Conservation (phyloP, 1,140 invertebrate species). For the Popillia japonica region DNA sequence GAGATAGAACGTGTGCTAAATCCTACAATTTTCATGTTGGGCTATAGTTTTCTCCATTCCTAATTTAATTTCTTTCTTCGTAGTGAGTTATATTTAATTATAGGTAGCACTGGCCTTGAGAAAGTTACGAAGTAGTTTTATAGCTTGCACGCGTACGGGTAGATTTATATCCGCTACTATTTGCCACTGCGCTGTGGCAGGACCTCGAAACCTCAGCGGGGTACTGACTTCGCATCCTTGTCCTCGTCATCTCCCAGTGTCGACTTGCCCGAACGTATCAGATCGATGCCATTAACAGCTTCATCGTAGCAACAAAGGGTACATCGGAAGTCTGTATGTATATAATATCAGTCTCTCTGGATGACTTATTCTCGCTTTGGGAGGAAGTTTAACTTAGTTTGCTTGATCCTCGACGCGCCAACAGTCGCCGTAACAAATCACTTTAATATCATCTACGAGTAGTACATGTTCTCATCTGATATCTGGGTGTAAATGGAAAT, state of each 20-base stretch:
- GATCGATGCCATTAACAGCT: slow-evolving; percentile 6
- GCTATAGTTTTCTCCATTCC: neutral
- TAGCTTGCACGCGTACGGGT: slow-evolving; percentile 5
- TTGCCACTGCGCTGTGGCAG: neutral
- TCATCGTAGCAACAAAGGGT: neutral
- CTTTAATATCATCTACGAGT: neutral
- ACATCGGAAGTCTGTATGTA: neutral
- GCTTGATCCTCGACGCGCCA: neutral
- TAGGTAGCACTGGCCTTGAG: neutral
- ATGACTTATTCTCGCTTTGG: neutral
- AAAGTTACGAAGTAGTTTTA: slow-evolving; percentile 30
- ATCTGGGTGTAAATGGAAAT: too few species aligned
- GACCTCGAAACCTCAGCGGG: neutral
- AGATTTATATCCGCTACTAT: slow-evolving; percentile 9
- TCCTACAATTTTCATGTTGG: neutral
- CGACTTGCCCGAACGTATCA: neutral
- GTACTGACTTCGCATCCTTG: neutral
- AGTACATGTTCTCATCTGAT: neutral
- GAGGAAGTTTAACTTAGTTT: slow-evolving; percentile 14
- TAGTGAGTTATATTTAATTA: slow-evolving; percentile 23
- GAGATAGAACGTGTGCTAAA: too few species aligned
- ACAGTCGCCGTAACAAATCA: slow-evolving; percentile 21
- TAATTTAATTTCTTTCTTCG: neutral
- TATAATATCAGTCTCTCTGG: neutral
- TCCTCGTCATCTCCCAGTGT: neutral